These are phyloP conservation scores for Nycticebus coucang DNA, from an alignment of 2,113 vertebrate genomes.

Conservation along the genomic window DNA sequence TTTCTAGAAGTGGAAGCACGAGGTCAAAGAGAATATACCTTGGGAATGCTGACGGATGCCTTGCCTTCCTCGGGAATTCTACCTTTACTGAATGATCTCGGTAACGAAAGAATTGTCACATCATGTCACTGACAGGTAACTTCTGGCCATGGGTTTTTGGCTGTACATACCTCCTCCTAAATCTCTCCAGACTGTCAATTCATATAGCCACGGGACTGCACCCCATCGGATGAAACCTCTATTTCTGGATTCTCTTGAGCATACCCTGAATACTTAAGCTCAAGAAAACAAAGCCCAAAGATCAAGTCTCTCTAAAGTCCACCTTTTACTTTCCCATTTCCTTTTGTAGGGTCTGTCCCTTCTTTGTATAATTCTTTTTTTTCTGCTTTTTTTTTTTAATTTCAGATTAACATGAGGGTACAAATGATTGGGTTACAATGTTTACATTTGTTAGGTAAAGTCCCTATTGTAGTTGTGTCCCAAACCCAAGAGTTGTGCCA, in stretches of 20 bases:
- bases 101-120: not conserved
- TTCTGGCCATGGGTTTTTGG: not conserved
- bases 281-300: not conserved
- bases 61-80: not conserved
- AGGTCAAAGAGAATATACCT: not conserved
- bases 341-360: not conserved
- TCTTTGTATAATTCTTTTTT: not conserved
- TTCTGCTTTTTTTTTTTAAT: too few relatives aligned
- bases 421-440: too few relatives aligned
- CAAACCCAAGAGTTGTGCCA: too few relatives aligned
- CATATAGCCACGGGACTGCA: not conserved
- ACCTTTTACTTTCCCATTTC: not conserved
- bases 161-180: accelerated
- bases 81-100: not conserved
- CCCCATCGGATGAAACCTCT: not conserved
- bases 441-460: too few relatives aligned
- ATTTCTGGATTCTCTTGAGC: not conserved
- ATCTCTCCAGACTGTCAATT: not conserved
- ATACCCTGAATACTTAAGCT: not conserved
- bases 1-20: not conserved
- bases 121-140: not conserved
- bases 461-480: too few relatives aligned
- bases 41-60: not conserved
- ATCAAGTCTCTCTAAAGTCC: not conserved
- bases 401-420: too few relatives aligned